Conservation (phyloP, 2,888 invertebrate species). For the Siphonodentalium dalli region DNA sequence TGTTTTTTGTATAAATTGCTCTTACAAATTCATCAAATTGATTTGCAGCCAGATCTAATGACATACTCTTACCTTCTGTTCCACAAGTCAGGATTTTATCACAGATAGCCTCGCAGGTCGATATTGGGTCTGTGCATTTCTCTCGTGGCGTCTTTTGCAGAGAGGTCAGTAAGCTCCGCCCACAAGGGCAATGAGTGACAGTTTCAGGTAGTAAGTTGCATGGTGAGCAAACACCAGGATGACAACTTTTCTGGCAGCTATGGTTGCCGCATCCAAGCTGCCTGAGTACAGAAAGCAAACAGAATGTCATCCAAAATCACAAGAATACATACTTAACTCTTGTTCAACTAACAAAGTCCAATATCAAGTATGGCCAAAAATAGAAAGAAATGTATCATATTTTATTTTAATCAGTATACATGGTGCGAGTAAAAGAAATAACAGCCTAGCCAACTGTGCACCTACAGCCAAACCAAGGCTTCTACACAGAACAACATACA, state of each 20-base stretch:
- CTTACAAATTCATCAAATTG: no score
- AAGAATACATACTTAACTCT: not conserved
- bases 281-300: constrained; percentile 30
- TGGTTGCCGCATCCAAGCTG: constrained; percentile 70
- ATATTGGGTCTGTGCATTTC: constrained; percentile 56
- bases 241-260: constrained; percentile 75
- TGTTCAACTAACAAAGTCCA: not conserved
- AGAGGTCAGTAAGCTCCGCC: constrained; percentile 70
- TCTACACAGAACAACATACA: no score
- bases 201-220: constrained; percentile 73
- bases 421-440: no score
- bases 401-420: no score
- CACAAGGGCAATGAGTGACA: constrained; percentile 79
- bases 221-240: constrained; percentile 73
- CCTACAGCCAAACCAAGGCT: no score
- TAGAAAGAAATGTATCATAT: no score
- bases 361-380: not conserved
- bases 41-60: no score
- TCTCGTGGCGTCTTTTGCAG: constrained; percentile 35
- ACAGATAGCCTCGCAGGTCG: constrained; percentile 77
- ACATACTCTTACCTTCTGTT: constrained; percentile 44
- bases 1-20: no score
- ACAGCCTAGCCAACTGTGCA: no score
- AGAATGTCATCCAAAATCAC: not conserved
- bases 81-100: constrained; percentile 79